Base-by-base conservation (phyloP, 2,888 invertebrate genomes). In the Atrina japonica region DNA sequence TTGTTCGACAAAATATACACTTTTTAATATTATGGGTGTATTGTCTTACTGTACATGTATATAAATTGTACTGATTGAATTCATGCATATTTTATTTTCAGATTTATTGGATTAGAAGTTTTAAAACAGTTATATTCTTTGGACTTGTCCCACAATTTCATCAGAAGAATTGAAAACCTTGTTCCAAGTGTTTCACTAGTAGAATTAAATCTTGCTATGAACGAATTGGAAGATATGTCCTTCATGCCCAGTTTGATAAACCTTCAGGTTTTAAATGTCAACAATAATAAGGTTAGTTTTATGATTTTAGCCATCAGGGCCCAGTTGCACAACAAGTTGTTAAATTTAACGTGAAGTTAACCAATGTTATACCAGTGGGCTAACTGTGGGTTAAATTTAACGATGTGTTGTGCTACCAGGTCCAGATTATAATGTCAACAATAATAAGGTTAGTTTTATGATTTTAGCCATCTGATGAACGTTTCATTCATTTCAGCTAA, bases 71-170 rank as follows among this genome's bases (percentile, higher is more conserved):
- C n/a, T n/a, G n/a, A n/a, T n/a, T n/a, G n/a, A n/a, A n/a, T n/a
- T n/a, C n/a, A n/a, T 56, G 3, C 35, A 29, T 61, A n/a, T 35
- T 56, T 18, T 49, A 40, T 9, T 78, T 80, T 43, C 76, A 86
- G 86, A 58, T 83, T 85, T 50, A 78, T 78, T 47, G 86, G 86
- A 27, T 77, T 88, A 43, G 87, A 86, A 59, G 79, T 84, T 18
- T 73, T 87, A 49, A 77, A 72, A 35, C 70, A 83, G 29, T 72
- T 88, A 43, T 80, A 78, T 65, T 73, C 70, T 5, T 61, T 88
- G 55, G 85, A 88, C 72, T 66, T 88, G 59, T 84, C 87, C 6
- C 86, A 87, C 77, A 88, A 88, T 70, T 79, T 78, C 29, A 77
- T 88, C 49, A 68, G 66, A 35, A 76, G 73, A 41, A 77, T 87